phyloP scores from a whole-genome alignment of 2,113 vertebrate species.

The Podarcis cretensis region DNA sequence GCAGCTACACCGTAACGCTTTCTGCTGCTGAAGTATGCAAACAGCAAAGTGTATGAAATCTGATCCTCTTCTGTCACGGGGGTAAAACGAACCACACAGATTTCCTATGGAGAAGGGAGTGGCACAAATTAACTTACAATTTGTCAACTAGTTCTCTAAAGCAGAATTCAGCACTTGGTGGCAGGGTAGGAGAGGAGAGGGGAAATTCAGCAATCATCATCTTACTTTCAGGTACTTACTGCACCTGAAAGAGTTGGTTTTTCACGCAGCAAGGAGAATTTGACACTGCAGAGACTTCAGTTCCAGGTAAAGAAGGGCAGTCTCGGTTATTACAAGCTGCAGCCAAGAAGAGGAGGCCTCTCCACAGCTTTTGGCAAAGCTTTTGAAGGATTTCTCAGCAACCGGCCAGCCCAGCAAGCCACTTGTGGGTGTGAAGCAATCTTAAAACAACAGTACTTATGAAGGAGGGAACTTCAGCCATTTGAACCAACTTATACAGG shows the following conservation, averaged over 20 bases:
- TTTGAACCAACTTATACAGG: background rate
- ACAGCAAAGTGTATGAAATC: conserved; percentile 93
- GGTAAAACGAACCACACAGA: conserved; percentile 94
- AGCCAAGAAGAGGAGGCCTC: background rate
- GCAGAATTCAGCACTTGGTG: background rate
- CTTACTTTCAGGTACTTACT: background rate
- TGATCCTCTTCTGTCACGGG: conserved; percentile 98
- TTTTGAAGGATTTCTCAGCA: background rate
- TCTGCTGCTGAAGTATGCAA: conserved; percentile 97
- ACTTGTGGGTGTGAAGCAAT: background rate
- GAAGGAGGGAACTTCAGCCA: background rate
- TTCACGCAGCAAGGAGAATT: background rate
- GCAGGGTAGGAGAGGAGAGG: background rate
- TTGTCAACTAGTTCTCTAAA: background rate
- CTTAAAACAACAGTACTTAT: background rate
- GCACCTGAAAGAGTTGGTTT: background rate
- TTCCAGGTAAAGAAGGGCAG: background rate
- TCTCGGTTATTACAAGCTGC: background rate
- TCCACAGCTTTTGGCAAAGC: background rate
- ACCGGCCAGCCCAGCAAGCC: background rate
- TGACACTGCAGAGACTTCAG: background rate
- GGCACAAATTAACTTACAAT: conserved; percentile 9
- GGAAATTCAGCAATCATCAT: background rate
- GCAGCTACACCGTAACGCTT: conserved; percentile 95
- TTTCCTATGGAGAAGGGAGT: conserved; percentile 83